These are phyloP conservation scores for Lutraria lutraria DNA, from an alignment of 2,888 invertebrate genomes.

Conservation along the genomic window DNA sequence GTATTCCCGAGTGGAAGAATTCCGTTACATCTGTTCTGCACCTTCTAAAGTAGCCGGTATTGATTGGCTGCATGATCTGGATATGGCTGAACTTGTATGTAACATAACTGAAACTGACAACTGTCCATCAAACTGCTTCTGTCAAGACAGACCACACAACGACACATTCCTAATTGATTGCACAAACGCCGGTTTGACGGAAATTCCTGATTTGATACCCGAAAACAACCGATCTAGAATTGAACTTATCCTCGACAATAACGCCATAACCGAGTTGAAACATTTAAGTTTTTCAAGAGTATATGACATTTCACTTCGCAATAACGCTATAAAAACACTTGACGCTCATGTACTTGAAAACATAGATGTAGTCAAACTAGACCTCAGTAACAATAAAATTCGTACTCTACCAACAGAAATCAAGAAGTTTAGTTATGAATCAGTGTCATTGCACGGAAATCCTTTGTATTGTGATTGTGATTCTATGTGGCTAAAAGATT, in stretches of 20 bases:
- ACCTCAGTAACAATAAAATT: constrained; percentile 52
- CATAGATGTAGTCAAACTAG: constrained; percentile 41
- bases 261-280: constrained; percentile 53
- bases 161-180: constrained; percentile 67
- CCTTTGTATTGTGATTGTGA: constrained; percentile 68
- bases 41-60: constrained; percentile 51
- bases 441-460: constrained; percentile 60
- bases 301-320: constrained; percentile 58
- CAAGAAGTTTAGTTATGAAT: constrained; percentile 53
- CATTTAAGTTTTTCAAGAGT: constrained; percentile 58
- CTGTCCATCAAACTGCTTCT: constrained; percentile 67
- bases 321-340: constrained; percentile 58
- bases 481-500: constrained; percentile 69
- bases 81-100: constrained; percentile 60
- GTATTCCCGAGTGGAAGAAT: constrained; percentile 63
- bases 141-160: constrained; percentile 70
- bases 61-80: constrained; percentile 70
- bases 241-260: constrained; percentile 64
- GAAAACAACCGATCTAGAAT: constrained; percentile 35
- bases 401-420: constrained; percentile 57
- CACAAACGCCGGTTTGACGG: constrained; percentile 47
- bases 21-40: constrained; percentile 57
- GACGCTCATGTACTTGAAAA: constrained; percentile 47
- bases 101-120: constrained; percentile 52
- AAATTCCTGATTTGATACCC: constrained; percentile 63